Evolutionary conservation across 2,888 invertebrate species (phyloP).

Genomic region (Tetragonula carbonaria): DNA sequence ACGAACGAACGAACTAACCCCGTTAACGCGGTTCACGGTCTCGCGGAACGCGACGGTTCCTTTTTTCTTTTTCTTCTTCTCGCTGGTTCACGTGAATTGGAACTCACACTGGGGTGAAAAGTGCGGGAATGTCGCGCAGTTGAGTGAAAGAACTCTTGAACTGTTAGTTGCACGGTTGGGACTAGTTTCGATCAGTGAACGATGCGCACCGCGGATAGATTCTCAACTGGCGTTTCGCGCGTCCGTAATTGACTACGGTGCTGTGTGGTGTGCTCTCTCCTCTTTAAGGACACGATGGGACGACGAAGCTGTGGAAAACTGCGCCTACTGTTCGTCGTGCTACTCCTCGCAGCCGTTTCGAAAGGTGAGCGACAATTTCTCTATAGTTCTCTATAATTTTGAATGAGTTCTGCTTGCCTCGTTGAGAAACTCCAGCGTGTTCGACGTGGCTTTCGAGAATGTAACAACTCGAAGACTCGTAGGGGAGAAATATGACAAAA

Average conservation of each 20-base stretch:
- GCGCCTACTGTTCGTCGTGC: constrained; percentile 43
- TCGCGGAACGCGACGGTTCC: background rate
- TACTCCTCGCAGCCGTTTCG: constrained; percentile 50
- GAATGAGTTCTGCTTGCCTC: background rate
- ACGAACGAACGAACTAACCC: background rate
- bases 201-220: constrained; percentile 49
- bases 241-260: constrained; percentile 57
- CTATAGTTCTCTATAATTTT: background rate
- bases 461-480: background rate
- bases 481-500: background rate
- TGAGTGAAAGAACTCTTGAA: constrained; percentile 4
- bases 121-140: constrained; percentile 11
- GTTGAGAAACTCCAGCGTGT: background rate
- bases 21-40: background rate
- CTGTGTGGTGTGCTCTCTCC: constrained; percentile 25
- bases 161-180: constrained; percentile 6
- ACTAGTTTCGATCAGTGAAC: constrained; percentile 40
- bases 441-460: background rate
- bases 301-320: constrained; percentile 51
- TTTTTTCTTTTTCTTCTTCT: too few relatives aligned
- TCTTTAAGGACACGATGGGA: constrained; percentile 57
- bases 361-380: constrained; percentile 51
- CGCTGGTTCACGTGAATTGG: background rate
- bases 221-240: constrained; percentile 40
- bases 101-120: background rate